phyloP scores from a whole-genome alignment of 2,797 vertebrate genomes.

The Hephaestus fuliginosus region DNA sequence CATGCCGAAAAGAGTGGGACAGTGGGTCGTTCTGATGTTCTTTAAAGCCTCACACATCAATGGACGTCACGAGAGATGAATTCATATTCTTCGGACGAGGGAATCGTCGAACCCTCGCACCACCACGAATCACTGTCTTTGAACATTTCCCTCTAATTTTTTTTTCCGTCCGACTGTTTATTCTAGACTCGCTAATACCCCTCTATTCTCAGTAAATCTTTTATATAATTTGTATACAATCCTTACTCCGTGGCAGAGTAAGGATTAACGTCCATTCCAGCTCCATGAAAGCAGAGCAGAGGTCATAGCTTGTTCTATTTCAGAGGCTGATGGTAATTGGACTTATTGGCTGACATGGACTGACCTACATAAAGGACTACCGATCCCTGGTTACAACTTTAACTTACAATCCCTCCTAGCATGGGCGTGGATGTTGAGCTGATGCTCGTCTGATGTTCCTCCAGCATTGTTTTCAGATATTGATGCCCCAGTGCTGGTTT shows the following conservation, averaged over 20 bases:
- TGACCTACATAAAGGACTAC: constrained; percentile 81
- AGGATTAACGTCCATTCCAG: constrained; percentile 46
- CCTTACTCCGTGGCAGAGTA: not conserved
- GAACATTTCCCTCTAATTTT: constrained; percentile 4
- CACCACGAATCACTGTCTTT: not conserved
- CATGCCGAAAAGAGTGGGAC: constrained; percentile 46
- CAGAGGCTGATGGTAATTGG: constrained; percentile 80
- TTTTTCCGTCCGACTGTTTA: constrained; percentile 24
- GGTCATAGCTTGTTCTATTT: constrained; percentile 75
- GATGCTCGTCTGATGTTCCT: constrained; percentile 74
- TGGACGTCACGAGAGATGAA: constrained; percentile 21
- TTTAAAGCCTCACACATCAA: constrained; percentile 47
- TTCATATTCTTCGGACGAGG: constrained; percentile 22
- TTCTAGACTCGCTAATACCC: constrained; percentile 12
- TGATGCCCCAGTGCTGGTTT: constrained; percentile 47
- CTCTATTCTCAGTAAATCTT: constrained; percentile 26
- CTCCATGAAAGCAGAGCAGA: constrained; percentile 59
- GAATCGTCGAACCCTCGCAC: constrained; percentile 35
- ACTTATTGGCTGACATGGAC: constrained; percentile 82
- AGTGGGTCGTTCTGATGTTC: constrained; percentile 43
- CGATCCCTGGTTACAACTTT: constrained; percentile 59
- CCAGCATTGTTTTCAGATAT: constrained; percentile 71
- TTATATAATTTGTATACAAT: constrained; percentile 20
- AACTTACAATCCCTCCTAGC: constrained; percentile 54
- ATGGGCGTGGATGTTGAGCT: constrained; percentile 63